Evolutionary conservation across 2,113 vertebrate species (phyloP).

Genomic region (Hiodon tergisus): DNA sequence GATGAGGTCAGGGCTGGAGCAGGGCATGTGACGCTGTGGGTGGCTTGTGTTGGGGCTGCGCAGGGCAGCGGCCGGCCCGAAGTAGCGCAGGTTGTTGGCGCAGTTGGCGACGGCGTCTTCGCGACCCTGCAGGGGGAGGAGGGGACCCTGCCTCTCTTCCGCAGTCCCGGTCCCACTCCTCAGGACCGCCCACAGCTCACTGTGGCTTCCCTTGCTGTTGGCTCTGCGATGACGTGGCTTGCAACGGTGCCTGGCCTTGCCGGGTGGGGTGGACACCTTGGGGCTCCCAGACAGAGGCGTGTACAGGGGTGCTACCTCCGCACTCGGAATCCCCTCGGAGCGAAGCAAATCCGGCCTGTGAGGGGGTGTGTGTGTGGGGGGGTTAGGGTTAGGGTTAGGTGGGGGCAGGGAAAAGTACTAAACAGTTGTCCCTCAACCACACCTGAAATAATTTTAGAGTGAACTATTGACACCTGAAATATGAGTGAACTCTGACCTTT

Average conservation of each 20-base stretch:
- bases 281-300: conserved; percentile 88
- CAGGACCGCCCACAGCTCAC: conserved; percentile 76
- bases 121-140: conserved; percentile 58
- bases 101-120: conserved; percentile 84
- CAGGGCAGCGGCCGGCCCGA: conserved; percentile 89
- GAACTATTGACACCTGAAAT: too few species aligned
- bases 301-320: conserved; percentile 69
- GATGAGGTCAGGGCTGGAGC: conserved; percentile 88
- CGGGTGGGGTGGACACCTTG: conserved; percentile 76
- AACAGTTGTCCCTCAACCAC: too few species aligned
- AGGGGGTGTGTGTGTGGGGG: background rate
- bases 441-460: too few species aligned
- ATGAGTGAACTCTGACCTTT: conserved; percentile 65
- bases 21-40: conserved; percentile 76
- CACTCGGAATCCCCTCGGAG: conserved; percentile 83
- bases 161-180: conserved; percentile 60
- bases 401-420: too few species aligned
- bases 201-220: conserved; percentile 91
- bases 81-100: conserved; percentile 88
- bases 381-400: background rate
- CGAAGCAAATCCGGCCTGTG: conserved; percentile 84
- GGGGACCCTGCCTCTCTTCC: conserved; percentile 57
- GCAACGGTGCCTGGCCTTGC: conserved; percentile 85
- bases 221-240: conserved; percentile 91
- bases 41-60: conserved; percentile 92